Evolutionary conservation across 2,888 invertebrate species (phyloP), one percentile per base, ranked within the genome.

Genomic region (Drosophila prolongata): DNA sequence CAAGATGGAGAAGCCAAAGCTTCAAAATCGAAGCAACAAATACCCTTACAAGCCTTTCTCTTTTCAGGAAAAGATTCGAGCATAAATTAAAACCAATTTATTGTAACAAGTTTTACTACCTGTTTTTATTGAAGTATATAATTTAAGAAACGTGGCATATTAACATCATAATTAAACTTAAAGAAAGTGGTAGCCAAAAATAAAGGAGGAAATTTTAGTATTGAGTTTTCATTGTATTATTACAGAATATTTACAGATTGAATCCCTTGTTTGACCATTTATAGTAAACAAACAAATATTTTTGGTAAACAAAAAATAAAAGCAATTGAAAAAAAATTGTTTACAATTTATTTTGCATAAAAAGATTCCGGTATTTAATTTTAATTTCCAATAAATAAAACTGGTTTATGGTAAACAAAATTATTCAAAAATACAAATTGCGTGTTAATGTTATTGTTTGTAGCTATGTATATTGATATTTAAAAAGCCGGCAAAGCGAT

Each of bases 31-130:
- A 49, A 57, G 35, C 52, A 19, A 34, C 52, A 11, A 56, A 47
- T 47, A 56, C 55, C 49, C 55, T 56, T 55, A 14, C 16, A n/a
- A 46, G n/a, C 16, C 46, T 5, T 11, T 40, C 38, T 27, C 47
- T 40, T 40, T 14, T 8, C 40, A 6, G n/a, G n/a, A n/a, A 38
- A 13, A 13, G 6, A n/a, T 14, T 40, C 9, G 3, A 14, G 14
- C 14, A 14, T 14, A 40, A 14, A 14, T 14, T 2, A 40, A 40
- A 14, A 14, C 3, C 14, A 40, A 40, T 14, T 13, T 38, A 3
- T n/a, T 8, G 14, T 9, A 14, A 2, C 38, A 6, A n/a, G 6
- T 38, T 38, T 5, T 9, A 40, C 35, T 4, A 35, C 35, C 35
- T 35, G 11, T 10, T 35, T 35, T 35, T 35, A 10, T 35, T 11